Conservation (phyloP, 2,113 vertebrate species). For the Perccottus glenii region DNA sequence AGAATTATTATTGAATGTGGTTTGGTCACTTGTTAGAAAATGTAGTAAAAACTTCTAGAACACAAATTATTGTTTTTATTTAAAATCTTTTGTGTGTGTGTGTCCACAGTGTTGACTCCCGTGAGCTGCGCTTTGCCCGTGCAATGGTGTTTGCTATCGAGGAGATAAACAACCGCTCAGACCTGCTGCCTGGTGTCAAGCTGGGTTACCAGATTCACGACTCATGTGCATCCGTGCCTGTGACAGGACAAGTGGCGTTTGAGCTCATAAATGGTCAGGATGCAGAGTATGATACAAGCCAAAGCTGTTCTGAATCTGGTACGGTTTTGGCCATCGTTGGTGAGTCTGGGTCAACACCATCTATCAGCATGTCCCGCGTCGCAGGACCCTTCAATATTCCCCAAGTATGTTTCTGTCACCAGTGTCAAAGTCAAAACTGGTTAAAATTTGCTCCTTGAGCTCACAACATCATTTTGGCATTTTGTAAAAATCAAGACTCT, state of each 20-base stretch:
- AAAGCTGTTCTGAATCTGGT: constrained; percentile 45
- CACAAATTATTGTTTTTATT: no score
- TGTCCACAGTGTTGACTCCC: constrained; percentile 52
- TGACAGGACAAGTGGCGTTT: constrained; percentile 60
- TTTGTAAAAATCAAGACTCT: not conserved
- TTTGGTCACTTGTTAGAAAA: no score
- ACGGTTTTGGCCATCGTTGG: constrained; percentile 61
- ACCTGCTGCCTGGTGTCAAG: constrained; percentile 65
- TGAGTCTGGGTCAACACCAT: constrained; percentile 73
- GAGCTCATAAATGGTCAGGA: constrained; percentile 64
- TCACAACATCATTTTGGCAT: no score
- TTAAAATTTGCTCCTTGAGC: no score
- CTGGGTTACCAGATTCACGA: constrained; percentile 76
- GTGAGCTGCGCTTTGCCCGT: constrained; percentile 66
- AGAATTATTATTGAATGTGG: no score
- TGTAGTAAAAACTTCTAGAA: no score
- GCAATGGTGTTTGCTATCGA: constrained; percentile 75
- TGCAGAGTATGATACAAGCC: not conserved
- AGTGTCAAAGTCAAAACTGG: no score
- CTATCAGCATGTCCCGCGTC: constrained; percentile 71
- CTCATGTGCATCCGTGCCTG: constrained; percentile 59
- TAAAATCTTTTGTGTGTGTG: not conserved
- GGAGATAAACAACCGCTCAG: constrained; percentile 76
- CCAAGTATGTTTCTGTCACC: constrained; percentile 52
- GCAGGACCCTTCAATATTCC: constrained; percentile 69